phyloP scores from a whole-genome alignment of 2,113 vertebrate genomes.

The Xerus inauris region DNA sequence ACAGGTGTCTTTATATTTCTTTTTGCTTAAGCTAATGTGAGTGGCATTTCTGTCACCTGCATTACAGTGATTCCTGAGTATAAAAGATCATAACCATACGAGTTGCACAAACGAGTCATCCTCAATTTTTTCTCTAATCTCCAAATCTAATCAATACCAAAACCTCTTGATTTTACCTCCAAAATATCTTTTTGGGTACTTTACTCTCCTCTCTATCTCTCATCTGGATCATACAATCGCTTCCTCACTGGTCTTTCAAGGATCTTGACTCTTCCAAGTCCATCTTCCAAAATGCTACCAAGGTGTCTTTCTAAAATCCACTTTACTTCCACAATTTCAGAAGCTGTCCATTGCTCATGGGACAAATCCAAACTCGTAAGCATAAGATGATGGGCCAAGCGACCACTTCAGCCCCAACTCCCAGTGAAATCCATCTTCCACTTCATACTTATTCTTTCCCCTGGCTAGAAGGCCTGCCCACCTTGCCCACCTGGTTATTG shows the following conservation, averaged over 20 bases:
- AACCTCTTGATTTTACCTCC: background rate
- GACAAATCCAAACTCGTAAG: background rate
- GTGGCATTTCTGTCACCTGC: background rate
- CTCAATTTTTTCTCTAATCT: background rate
- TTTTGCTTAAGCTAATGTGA: background rate
- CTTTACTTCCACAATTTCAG: background rate
- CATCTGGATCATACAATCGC: background rate
- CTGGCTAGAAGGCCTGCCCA: background rate
- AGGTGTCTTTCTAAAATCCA: slow-evolving; percentile 34
- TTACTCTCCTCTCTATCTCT: background rate
- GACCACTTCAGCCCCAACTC: background rate
- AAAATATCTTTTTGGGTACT: background rate
- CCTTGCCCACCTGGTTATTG: background rate
- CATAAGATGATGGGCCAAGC: background rate
- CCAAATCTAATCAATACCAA: background rate
- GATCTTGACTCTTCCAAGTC: background rate
- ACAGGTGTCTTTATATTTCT: background rate
- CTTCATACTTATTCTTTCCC: background rate
- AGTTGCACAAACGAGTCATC: background rate
- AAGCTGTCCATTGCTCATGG: background rate
- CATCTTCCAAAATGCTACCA: background rate
- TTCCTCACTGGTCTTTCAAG: background rate
- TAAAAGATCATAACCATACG: background rate
- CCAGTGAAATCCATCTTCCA: background rate
- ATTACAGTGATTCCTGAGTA: background rate